These are phyloP conservation scores for Nothoprocta pentlandii DNA, from an alignment of 2,113 vertebrate species.

Conservation along the genomic window DNA sequence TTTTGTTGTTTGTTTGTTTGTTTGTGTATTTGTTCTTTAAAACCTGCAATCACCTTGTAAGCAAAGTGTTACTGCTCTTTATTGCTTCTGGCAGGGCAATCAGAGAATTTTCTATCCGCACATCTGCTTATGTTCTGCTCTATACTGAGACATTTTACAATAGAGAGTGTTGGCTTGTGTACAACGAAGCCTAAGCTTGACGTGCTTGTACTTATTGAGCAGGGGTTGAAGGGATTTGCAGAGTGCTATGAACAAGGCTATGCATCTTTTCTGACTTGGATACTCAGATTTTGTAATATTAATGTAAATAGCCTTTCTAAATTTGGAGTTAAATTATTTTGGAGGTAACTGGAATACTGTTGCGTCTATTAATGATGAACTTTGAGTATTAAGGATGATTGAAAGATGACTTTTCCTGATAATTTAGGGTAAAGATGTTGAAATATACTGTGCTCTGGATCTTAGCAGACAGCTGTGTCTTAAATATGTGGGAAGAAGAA, in stretches of 20 bases:
- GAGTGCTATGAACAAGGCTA: not conserved
- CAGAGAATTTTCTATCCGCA: not conserved
- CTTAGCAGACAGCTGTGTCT: slow-evolving; percentile 74
- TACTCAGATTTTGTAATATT: not conserved
- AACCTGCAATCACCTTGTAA: slow-evolving; percentile 36
- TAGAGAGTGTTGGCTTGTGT: not conserved
- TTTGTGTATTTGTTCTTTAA: slow-evolving; percentile 26
- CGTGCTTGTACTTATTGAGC: not conserved
- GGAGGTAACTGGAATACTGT: not conserved
- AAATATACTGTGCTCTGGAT: slow-evolving; percentile 76
- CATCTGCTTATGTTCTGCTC: not conserved
- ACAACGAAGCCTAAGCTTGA: not conserved
- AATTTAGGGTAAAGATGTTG: slow-evolving; percentile 73
- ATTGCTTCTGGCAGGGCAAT: slow-evolving; percentile 45
- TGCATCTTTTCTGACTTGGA: not conserved
- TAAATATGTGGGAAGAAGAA: slow-evolving; percentile 78
- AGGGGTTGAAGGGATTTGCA: not conserved
- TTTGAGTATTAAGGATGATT: slow-evolving; percentile 23
- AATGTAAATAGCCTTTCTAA: not conserved
- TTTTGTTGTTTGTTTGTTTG: slow-evolving; percentile 26
- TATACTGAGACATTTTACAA: not conserved
- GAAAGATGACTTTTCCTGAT: slow-evolving; percentile 68
- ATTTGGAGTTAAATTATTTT: slow-evolving; percentile 25
- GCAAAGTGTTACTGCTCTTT: slow-evolving; percentile 38
- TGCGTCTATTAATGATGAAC: not conserved